Percentiles rank a stretch among this genome's conserved stretches.
Evolutionary conservation across 2,797 vertebrate species (phyloP).

Genomic region (Sebastes kiyomatsui): DNA sequence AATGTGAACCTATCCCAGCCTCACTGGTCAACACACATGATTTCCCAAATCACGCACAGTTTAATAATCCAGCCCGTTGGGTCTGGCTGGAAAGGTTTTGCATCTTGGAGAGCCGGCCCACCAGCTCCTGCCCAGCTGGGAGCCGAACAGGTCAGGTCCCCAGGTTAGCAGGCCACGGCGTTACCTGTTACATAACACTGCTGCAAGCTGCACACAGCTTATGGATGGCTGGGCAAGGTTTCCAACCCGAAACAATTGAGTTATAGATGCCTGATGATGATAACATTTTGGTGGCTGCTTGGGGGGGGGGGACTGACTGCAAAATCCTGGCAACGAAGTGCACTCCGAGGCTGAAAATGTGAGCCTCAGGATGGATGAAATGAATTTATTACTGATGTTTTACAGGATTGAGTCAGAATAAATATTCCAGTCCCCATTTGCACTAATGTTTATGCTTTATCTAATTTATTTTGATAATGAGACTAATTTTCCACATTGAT

Average conservation of each 20-base stretch:
- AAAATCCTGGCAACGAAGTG: slow-evolving; percentile 9
- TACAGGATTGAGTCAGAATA: slow-evolving; percentile 21
- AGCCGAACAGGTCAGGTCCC: slow-evolving; percentile 53
- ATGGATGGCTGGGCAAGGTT: slow-evolving; percentile 27
- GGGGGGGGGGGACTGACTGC: background rate
- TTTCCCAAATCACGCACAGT: background rate
- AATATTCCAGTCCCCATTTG: slow-evolving; percentile 19
- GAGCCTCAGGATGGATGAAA: slow-evolving; percentile 6
- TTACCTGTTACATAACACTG: slow-evolving; percentile 65
- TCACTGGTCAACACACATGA: background rate
- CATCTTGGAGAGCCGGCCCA: slow-evolving; percentile 14
- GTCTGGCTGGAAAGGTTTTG: background rate
- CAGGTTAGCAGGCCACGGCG: slow-evolving; percentile 44
- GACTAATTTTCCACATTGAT: slow-evolving; percentile 50
- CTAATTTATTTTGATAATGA: slow-evolving; percentile 56
- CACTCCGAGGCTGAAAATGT: background rate
- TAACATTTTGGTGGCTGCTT: slow-evolving; percentile 20
- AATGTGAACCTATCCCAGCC: background rate
- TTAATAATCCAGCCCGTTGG: background rate
- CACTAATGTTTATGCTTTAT: slow-evolving; percentile 46
- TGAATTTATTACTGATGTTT: slow-evolving; percentile 15
- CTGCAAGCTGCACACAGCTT: slow-evolving; percentile 31
- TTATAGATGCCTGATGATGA: slow-evolving; percentile 47
- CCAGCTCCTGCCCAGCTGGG: slow-evolving; percentile 38
- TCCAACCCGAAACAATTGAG: slow-evolving; percentile 39